phyloP scores from a whole-genome alignment of 1,140 invertebrate species.

The Agrilus planipennis region DNA sequence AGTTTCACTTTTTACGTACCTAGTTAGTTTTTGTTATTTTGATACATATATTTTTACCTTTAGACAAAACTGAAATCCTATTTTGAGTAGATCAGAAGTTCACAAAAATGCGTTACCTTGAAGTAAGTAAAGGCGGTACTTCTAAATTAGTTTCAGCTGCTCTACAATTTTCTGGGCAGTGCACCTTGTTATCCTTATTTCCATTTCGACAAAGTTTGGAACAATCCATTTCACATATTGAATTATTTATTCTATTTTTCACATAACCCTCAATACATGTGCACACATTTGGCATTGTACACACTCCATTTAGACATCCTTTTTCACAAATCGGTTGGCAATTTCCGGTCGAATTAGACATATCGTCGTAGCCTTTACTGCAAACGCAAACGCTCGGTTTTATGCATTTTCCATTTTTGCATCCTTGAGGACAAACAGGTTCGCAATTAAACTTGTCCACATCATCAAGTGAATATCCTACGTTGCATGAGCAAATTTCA shows the following conservation, averaged over 20 bases:
- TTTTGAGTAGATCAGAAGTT: too few species aligned
- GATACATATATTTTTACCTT: too few species aligned
- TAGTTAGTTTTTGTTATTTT: too few species aligned
- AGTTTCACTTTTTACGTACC: too few species aligned
- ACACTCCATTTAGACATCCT: constrained; percentile 42
- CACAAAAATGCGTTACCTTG: too few species aligned
- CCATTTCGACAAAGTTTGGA: constrained; percentile 30
- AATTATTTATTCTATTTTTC: too few species aligned
- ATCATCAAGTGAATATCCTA: constrained; percentile 4
- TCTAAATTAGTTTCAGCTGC: too few species aligned
- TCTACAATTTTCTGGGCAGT: too few species aligned
- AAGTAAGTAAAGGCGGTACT: too few species aligned
- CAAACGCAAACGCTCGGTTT: constrained; percentile 29
- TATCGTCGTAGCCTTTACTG: constrained; percentile 5
- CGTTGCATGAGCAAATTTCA: constrained; percentile 6
- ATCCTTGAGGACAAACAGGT: constrained; percentile 14
- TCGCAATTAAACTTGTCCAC: constrained; percentile 10
- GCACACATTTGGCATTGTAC: constrained; percentile 43
- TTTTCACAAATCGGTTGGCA: constrained; percentile 44
- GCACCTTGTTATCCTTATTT: too few species aligned
- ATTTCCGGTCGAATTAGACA: constrained; percentile 5
- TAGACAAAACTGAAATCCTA: too few species aligned
- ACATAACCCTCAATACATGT: constrained; percentile 34
- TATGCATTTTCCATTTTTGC: constrained; percentile 9
- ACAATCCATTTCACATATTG: constrained; percentile 29